A percentile compares a stretch with the other conserved stretches of the same genome.
phyloP scores from a whole-genome alignment of 2,888 invertebrate species.

The Cerastis leucographa region DNA sequence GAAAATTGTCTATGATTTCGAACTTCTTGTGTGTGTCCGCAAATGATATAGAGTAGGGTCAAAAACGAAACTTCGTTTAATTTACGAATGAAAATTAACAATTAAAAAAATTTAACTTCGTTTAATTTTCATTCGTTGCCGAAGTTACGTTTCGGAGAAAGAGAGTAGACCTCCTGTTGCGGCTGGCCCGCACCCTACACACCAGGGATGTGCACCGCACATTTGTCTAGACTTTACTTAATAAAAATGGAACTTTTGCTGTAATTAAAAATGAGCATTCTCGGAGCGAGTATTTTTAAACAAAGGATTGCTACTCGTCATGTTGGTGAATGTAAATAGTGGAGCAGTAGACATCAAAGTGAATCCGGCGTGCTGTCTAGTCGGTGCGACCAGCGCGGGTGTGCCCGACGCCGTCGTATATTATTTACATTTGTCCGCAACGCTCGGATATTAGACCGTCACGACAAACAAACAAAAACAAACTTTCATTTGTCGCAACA shows the following conservation, averaged over 20 bases:
- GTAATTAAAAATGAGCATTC: background rate
- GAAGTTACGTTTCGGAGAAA: too few species aligned
- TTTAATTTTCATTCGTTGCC: too few species aligned
- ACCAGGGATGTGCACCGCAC: too few species aligned
- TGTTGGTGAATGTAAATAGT: constrained; percentile 16
- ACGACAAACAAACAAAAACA: too few species aligned
- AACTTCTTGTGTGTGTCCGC: constrained; percentile 11
- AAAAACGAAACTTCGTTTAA: too few species aligned
- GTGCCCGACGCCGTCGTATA: background rate
- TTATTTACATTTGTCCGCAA: background rate
- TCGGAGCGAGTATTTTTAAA: background rate
- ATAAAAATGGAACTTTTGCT: background rate
- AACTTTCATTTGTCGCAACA: background rate
- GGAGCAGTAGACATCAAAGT: constrained; percentile 7
- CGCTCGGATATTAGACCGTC: background rate
- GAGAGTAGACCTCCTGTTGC: too few species aligned
- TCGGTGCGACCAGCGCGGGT: background rate
- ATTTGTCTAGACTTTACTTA: background rate
- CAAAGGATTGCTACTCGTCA: background rate
- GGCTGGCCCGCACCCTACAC: too few species aligned
- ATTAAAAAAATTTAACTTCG: too few species aligned
- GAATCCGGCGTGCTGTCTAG: background rate
- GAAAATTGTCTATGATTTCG: too few species aligned
- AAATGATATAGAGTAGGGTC: too few species aligned
- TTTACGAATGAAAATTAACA: too few species aligned